These are phyloP conservation scores for Dufourea novaeangliae DNA, from an alignment of 1,140 invertebrate genomes.

Conservation along the genomic window DNA sequence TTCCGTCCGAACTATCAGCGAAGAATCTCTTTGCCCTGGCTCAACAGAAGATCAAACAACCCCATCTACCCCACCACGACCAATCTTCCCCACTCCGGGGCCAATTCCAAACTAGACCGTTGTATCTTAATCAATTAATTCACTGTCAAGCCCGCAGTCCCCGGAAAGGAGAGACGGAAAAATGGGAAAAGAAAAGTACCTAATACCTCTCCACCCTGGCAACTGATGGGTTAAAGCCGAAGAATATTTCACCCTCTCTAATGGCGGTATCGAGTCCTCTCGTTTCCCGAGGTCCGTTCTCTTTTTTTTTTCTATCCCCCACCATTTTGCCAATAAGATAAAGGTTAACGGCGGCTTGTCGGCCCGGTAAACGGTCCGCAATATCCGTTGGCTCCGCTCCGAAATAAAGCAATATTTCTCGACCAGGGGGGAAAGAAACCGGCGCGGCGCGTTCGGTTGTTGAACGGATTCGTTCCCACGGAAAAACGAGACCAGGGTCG, in stretches of 20 bases:
- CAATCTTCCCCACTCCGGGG: background rate
- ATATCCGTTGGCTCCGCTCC: conserved; percentile 56
- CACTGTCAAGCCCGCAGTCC: background rate
- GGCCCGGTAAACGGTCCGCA: conserved; percentile 55
- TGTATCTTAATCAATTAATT: conserved; percentile 7
- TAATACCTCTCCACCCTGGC: background rate
- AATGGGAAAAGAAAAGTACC: background rate
- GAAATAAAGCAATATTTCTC: conserved; percentile 56
- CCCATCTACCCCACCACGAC: background rate
- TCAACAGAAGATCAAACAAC: background rate
- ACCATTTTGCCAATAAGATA: conserved; percentile 26
- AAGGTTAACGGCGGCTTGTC: conserved; percentile 51
- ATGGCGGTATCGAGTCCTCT: conserved; percentile 5
- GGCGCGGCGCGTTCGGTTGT: conserved; percentile 11
- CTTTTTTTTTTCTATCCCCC: background rate
- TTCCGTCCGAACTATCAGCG: background rate
- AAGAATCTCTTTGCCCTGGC: no score
- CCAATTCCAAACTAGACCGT: background rate
- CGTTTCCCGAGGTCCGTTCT: conserved; percentile 2
- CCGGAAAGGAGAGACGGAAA: background rate
- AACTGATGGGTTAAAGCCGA: background rate
- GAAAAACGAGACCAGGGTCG: no score
- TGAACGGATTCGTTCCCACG: conserved; percentile 40
- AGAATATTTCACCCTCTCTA: conserved; percentile 26
- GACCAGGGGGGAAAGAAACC: conserved; percentile 8